Evolutionary conservation across 2,888 invertebrate species (phyloP).

Genomic region (Brachypalpus laphriformis): DNA sequence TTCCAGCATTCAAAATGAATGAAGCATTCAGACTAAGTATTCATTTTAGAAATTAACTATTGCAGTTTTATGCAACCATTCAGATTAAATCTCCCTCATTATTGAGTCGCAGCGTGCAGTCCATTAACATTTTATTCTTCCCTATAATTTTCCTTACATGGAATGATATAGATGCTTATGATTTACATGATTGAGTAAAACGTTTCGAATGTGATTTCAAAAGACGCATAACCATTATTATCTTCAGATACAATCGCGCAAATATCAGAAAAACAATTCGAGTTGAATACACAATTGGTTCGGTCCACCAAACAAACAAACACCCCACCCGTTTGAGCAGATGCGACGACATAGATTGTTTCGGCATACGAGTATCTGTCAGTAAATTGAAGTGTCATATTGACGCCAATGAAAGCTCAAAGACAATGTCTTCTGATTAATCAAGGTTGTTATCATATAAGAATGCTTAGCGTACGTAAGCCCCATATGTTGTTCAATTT

Average conservation of each 20-base stretch:
- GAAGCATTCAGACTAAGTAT: no score
- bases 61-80: no score
- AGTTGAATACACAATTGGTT: constrained; percentile 62
- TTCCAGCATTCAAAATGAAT: no score
- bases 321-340: constrained; percentile 39
- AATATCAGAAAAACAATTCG: constrained; percentile 57
- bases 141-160: background rate
- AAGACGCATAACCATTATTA: constrained; percentile 25
- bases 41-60: no score
- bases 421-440: constrained; percentile 47
- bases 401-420: constrained; percentile 43
- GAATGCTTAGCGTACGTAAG: background rate
- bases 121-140: constrained; percentile 5
- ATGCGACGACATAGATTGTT: constrained; percentile 45
- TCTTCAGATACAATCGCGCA: constrained; percentile 55
- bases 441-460: constrained; percentile 38
- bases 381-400: constrained; percentile 47
- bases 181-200: constrained; percentile 11
- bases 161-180: background rate
- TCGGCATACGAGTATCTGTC: constrained; percentile 25
- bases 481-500: constrained; percentile 32
- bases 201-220: constrained; percentile 4
- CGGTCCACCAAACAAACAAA: background rate
- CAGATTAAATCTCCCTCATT: constrained; percentile 3
- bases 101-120: background rate